Evolutionary conservation across 53 echinoderm and acorn worm species (phyloP).

Genomic region (Mesocentrotus franciscanus): DNA sequence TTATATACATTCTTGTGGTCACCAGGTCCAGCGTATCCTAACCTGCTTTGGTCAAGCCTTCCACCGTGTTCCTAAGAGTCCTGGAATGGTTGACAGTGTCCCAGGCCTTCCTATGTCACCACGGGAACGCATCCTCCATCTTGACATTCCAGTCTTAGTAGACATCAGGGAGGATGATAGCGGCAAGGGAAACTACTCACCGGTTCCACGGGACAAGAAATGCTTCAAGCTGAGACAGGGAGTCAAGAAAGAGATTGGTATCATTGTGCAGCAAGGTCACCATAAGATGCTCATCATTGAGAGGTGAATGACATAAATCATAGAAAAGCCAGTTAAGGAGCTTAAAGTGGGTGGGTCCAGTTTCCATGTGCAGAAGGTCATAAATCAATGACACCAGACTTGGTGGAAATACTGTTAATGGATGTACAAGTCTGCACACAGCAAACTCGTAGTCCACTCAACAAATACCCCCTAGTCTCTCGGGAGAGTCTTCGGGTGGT

Average conservation of each 20-base stretch:
- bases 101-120: slow-evolving; percentile 69
- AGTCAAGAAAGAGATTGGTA: slow-evolving; percentile 87
- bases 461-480: no score
- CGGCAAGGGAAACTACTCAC: slow-evolving; percentile 84
- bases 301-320: slow-evolving; percentile 64
- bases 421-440: no score
- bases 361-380: no score
- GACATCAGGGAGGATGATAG: slow-evolving; percentile 96
- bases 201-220: slow-evolving; percentile 90
- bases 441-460: no score
- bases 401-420: no score
- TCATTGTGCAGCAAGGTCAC: slow-evolving; percentile 87
- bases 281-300: slow-evolving; percentile 88
- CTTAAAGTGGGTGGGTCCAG: no score
- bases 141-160: slow-evolving; percentile 86
- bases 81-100: slow-evolving; percentile 85
- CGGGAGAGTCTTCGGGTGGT: no score
- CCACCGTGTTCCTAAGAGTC: slow-evolving; percentile 92
- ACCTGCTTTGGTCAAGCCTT: slow-evolving; percentile 95
- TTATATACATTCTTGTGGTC: not conserved
- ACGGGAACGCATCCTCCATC: slow-evolving; percentile 84
- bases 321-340: no score
- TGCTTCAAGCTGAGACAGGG: slow-evolving; percentile 95
- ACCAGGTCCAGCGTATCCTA: slow-evolving; percentile 93
- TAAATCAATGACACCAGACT: no score